phyloP scores from a whole-genome alignment of 2,113 vertebrate genomes.

The Elaphurus davidianus region DNA sequence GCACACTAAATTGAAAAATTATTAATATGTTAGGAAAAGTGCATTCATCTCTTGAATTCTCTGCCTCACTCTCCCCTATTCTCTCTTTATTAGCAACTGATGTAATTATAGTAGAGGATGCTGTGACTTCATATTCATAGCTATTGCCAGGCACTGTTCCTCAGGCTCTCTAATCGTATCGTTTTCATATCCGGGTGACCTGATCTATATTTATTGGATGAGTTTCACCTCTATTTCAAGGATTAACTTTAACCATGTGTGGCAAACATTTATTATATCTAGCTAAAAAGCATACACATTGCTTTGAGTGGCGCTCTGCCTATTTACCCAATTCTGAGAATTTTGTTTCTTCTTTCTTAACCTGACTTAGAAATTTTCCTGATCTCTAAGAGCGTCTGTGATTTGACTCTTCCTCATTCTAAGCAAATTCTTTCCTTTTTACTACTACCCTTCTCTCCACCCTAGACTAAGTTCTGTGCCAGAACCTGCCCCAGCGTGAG shows the following conservation, averaged over 20 bases:
- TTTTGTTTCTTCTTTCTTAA: background rate
- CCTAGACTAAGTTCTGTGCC: background rate
- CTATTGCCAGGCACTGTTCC: accelerated
- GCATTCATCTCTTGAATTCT: no score
- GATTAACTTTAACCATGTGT: background rate
- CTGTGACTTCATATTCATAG: accelerated
- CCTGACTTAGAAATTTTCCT: background rate
- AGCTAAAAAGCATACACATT: background rate
- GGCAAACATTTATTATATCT: background rate
- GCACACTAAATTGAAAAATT: background rate
- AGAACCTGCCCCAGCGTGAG: accelerated
- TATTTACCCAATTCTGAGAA: background rate
- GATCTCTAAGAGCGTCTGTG: background rate
- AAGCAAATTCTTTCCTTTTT: background rate
- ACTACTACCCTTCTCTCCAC: no score
- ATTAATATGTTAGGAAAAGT: background rate
- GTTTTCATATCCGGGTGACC: background rate
- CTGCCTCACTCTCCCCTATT: no score
- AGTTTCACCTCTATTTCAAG: background rate
- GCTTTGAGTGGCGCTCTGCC: background rate
- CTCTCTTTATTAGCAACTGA: background rate
- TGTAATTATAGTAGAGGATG: accelerated
- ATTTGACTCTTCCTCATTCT: background rate
- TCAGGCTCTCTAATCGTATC: no score
- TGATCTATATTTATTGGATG: background rate